Evolutionary conservation across 2,113 vertebrate genomes (phyloP), one percentile per base, ranked within the genome.

Genomic region (Phrynosoma blainvillii): DNA sequence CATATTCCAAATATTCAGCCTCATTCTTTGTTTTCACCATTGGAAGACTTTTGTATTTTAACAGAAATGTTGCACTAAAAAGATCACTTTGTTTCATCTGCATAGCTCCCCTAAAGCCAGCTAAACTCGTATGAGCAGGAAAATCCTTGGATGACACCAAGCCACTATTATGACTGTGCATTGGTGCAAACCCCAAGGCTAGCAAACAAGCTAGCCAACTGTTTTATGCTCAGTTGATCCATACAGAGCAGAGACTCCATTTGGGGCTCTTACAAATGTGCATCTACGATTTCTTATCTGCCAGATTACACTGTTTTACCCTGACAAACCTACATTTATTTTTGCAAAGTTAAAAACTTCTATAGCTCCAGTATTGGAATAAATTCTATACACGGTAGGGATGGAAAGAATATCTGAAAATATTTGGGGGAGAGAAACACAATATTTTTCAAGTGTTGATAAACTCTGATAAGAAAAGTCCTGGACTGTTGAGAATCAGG

Each of bases 91-190:
- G 42, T 36, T 1, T 21, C 79, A 84, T 13, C 13, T 40, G 0
- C 32, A 85, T 79, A 78, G 65, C 27, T 85, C n/a, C 30, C 23
- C 40, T 79, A 82, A 52, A 88, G 90, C 30, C 87, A 30, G n/a
- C 12, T 0, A 18, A 47, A 5, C 30, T 76, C 20, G 59, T 42
- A 27, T 66, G 0, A 89, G 68, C 32, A 84, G 40, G 27, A 74
- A 89, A 89, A 70, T 14, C 16, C 32, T 42, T 32, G 81, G 32
- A 90, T 66, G 90, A 79, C 80, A 84, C 71, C 78, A 84, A 25
- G 76, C 71, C 16, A 21, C 20, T 13, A 1, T 0, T 2, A 66
- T 54, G 93, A 79, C 74, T 0, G 0, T 2, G 27, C 16, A 62
- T 66, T 77, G n/a, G 14, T 85, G 59, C 1, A 32, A 84, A 71